These are phyloP conservation scores for Nasonia vitripennis DNA, from an alignment of 1,140 invertebrate genomes.

Conservation along the genomic window DNA sequence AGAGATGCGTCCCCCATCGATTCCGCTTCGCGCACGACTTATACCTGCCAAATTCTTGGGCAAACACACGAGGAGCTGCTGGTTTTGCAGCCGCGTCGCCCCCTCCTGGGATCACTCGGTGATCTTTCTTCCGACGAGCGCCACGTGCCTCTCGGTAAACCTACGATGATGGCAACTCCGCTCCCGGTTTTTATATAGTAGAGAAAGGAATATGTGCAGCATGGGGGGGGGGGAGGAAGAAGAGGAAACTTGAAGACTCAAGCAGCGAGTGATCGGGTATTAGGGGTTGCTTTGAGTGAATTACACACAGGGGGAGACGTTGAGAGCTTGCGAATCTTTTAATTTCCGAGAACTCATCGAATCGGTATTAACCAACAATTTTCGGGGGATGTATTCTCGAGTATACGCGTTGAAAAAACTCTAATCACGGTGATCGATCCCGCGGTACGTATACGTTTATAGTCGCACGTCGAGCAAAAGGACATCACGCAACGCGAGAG, in stretches of 20 bases:
- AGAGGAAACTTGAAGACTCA: slow-evolving; percentile 26
- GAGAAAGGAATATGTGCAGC: slow-evolving; percentile 23
- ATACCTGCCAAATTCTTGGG: not conserved
- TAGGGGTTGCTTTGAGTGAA: slow-evolving; percentile 26
- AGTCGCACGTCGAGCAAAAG: no score
- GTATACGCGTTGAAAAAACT: no score
- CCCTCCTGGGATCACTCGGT: not conserved
- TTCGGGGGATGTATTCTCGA: no score
- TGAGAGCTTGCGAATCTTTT: no score
- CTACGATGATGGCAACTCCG: no score
- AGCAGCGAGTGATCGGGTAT: slow-evolving; percentile 42
- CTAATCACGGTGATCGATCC: no score
- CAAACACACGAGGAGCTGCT: not conserved
- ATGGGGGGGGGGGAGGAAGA: no score
- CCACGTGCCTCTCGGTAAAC: not conserved
- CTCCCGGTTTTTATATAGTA: not conserved
- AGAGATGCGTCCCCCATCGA: not conserved
- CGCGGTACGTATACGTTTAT: no score
- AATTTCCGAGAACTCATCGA: no score
- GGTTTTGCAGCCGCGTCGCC: not conserved
- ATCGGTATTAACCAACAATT: no score
- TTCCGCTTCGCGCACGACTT: not conserved
- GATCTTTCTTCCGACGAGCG: no score
- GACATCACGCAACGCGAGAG: no score
- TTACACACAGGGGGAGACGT: not conserved